Percentiles rank a stretch among this genome's conserved stretches.
phyloP scores from a whole-genome alignment of 2,888 invertebrate species.

The Autographa pulchrina region DNA sequence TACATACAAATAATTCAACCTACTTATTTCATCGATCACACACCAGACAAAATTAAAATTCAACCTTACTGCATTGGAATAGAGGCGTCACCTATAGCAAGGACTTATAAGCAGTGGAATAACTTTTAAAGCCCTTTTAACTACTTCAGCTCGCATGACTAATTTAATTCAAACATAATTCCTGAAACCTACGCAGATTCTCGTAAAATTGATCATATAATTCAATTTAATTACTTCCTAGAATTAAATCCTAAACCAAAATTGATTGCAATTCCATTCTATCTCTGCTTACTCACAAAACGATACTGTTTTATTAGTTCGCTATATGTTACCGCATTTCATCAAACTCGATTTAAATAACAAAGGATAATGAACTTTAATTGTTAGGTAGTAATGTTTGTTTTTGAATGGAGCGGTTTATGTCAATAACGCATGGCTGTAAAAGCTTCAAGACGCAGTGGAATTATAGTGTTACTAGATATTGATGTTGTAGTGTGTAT shows the following conservation, averaged over 20 bases:
- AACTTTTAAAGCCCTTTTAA: not conserved
- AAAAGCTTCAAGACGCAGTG: conserved; percentile 38
- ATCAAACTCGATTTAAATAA: conserved; percentile 26
- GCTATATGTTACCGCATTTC: conserved; percentile 46
- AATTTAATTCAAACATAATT: not conserved
- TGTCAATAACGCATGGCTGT: conserved; percentile 33
- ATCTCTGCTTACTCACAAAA: conserved; percentile 30
- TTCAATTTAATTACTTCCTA: not conserved
- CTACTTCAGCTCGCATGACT: not conserved
- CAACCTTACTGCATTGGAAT: not conserved
- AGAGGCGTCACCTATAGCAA: not conserved
- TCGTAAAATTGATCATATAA: not conserved
- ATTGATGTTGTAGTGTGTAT: conserved; percentile 14
- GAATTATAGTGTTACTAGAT: conserved; percentile 24
- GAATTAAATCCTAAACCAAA: conserved; percentile 31
- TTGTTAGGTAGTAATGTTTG: not conserved
- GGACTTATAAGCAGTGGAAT: too few species aligned
- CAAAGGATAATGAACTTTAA: conserved; percentile 28
- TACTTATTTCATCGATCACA: too few species aligned
- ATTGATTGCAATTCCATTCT: conserved; percentile 36
- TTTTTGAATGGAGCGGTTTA: conserved; percentile 12
- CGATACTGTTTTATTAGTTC: conserved; percentile 39
- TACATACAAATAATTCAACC: too few species aligned
- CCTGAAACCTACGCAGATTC: not conserved
- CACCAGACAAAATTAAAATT: not conserved